These are phyloP conservation scores for Tenthredo livida DNA, from an alignment of 2,888 invertebrate species.

Conservation along the genomic window DNA sequence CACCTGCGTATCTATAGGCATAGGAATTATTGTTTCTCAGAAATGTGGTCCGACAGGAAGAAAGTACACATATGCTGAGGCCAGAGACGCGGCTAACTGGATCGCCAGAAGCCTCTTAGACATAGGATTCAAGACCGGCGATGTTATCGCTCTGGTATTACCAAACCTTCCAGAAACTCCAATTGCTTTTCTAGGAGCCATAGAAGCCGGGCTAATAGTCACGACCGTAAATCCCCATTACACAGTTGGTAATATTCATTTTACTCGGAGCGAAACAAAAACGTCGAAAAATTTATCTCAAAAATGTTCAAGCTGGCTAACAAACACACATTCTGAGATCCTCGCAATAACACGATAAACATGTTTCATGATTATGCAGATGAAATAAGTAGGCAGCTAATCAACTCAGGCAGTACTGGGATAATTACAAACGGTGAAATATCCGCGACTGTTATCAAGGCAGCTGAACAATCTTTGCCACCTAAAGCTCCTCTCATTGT, in stretches of 20 bases:
- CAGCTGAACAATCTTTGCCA: slow-evolving; percentile 68
- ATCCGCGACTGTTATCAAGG: slow-evolving; percentile 79
- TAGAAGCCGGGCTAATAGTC: slow-evolving; percentile 85
- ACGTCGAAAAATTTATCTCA: background rate
- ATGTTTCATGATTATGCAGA: slow-evolving; percentile 78
- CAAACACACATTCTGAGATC: background rate
- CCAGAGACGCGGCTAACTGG: slow-evolving; percentile 84
- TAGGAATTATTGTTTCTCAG: slow-evolving; percentile 77
- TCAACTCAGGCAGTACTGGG: slow-evolving; percentile 83
- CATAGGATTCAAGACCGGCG: slow-evolving; percentile 83
- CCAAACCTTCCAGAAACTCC: slow-evolving; percentile 90
- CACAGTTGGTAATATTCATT: slow-evolving; percentile 78
- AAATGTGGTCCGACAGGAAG: slow-evolving; percentile 87
- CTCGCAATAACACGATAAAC: slow-evolving; percentile 64
- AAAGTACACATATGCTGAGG: slow-evolving; percentile 86
- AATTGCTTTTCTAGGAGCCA: slow-evolving; percentile 83
- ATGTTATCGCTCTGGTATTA: slow-evolving; percentile 85
- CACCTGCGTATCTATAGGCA: background rate
- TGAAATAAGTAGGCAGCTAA: slow-evolving; percentile 85
- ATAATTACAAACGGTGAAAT: slow-evolving; percentile 82
- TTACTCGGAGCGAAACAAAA: background rate
- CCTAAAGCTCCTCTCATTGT: slow-evolving; percentile 66
- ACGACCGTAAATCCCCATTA: slow-evolving; percentile 89
- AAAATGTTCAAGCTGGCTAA: no score
- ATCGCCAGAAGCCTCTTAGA: slow-evolving; percentile 84